Evolutionary conservation across 2,888 invertebrate species (phyloP), one percentile per base, ranked within the genome.

Genomic region (Agriopis aurantiaria): DNA sequence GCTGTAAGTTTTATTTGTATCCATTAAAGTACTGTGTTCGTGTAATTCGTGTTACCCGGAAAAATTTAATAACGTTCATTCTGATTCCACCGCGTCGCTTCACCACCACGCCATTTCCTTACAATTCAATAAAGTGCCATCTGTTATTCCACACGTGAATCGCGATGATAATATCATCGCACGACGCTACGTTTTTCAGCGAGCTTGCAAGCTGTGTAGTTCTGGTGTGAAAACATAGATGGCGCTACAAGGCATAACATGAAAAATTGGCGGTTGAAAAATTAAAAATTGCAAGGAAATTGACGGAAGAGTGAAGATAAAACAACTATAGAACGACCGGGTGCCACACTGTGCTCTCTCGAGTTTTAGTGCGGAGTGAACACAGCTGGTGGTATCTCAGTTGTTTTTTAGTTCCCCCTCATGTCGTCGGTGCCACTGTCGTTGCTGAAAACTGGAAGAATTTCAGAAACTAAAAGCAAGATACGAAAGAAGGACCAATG

Each of bases 381-480:
- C 98, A 98, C 98, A 98, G 98, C 98, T 98, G 98, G 98, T 98
- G 98, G 98, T 98, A 98, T 98, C 98, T 98, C 98, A 98, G 98
- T 98, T 95, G 95, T 96, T 96, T 94, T 92, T 88, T 95, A 94
- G 95, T 92, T 89, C 90, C 85, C 84, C 88, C 84, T 77, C 87
- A 73, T 78, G 64, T 56, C 62, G 52, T n/a, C 49, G 48, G 43
- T 55, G 64, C 56, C 58, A 48, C 53, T 41, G 40, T 40, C 48
- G 23, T 23, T 43, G 45, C 5, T 4, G 55, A 17, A 33, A 60
- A 12, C 40, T 48, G 33, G 48, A 23, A 59, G 11, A 9, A 6
- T 33, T 1, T 33, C n/a, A 14, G 49, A 3, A 48, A n/a, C 55
- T 5, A 63, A 49, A 49, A 23, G 3, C 52, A 66, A 23, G 17